Percentiles rank a stretch among this genome's conserved stretches.
Evolutionary conservation across 2,113 vertebrate genomes (phyloP).

Genomic region (Myiozetetes cayanensis): DNA sequence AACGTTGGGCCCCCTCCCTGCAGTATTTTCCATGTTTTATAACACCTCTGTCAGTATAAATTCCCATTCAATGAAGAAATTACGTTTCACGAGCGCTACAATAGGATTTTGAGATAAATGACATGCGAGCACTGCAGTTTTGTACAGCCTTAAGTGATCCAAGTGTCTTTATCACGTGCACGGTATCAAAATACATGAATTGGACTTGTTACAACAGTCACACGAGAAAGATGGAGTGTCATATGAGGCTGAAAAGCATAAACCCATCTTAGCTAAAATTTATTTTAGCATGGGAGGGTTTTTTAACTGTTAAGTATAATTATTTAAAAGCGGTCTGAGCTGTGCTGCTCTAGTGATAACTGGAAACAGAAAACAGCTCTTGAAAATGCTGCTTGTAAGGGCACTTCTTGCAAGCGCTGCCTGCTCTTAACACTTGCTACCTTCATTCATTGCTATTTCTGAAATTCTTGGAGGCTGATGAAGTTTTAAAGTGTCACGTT

Average conservation of each 20-base stretch:
- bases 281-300: neutral
- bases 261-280: neutral
- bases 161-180: neutral
- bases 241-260: neutral
- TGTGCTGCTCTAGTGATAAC: neutral
- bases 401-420: neutral
- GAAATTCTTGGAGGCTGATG: constrained; percentile 2
- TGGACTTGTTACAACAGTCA: constrained; percentile 11
- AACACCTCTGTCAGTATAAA: constrained; percentile 52
- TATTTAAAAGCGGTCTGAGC: neutral
- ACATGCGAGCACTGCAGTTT: constrained; percentile 19
- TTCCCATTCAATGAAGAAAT: constrained; percentile 37
- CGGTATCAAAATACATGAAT: constrained; percentile 39
- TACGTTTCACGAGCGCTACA: neutral
- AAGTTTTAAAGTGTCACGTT: constrained; percentile 7
- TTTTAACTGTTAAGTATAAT: neutral
- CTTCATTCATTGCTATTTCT: neutral
- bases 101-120: constrained; percentile 53
- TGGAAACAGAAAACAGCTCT: neutral
- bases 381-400: neutral
- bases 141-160: constrained; percentile 15
- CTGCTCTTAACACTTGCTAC: neutral
- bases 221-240: neutral
- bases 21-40: constrained; percentile 17
- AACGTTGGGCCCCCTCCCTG: neutral